These are phyloP conservation scores for Dugesia japonica DNA, from an alignment of 2,888 invertebrate species.

Conservation along the genomic window DNA sequence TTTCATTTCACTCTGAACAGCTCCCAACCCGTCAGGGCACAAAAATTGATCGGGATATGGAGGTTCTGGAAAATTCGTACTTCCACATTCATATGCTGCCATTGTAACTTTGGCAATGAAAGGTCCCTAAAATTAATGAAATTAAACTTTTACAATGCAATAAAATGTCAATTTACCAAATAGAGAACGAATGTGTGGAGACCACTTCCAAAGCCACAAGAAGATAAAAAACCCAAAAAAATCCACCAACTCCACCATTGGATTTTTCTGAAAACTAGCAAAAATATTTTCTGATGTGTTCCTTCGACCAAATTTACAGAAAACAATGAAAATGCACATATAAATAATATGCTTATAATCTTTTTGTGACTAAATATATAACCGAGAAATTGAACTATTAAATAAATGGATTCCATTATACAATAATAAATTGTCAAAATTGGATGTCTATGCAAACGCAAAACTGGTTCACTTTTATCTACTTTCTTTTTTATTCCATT, in stretches of 20 bases:
- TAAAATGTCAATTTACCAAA: constrained; percentile 57
- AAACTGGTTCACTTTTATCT: not conserved
- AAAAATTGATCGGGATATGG: constrained; percentile 79
- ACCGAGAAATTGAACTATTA: not conserved
- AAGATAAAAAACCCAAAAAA: constrained; percentile 78
- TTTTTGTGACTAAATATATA: not conserved
- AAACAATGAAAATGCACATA: not conserved
- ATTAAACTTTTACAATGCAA: no score
- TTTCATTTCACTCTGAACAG: constrained; percentile 22
- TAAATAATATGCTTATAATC: constrained; percentile 2
- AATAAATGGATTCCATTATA: not conserved
- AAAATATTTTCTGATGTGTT: not conserved
- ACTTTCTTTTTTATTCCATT: not conserved
- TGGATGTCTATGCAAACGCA: not conserved
- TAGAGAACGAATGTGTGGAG: constrained; percentile 94
- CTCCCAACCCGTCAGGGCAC: constrained; percentile 37
- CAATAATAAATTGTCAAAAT: not conserved
- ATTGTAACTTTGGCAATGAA: constrained; percentile 93
- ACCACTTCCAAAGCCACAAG: constrained; percentile 90
- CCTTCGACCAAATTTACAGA: not conserved
- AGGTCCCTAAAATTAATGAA: constrained; percentile 60
- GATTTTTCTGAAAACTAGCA: constrained; percentile 36
- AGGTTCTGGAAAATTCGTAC: constrained; percentile 82
- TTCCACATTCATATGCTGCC: constrained; percentile 89
- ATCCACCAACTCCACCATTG: constrained; percentile 77